Base-by-base conservation (phyloP, 2,888 invertebrate species). In the Ectemnius cavifrons region DNA sequence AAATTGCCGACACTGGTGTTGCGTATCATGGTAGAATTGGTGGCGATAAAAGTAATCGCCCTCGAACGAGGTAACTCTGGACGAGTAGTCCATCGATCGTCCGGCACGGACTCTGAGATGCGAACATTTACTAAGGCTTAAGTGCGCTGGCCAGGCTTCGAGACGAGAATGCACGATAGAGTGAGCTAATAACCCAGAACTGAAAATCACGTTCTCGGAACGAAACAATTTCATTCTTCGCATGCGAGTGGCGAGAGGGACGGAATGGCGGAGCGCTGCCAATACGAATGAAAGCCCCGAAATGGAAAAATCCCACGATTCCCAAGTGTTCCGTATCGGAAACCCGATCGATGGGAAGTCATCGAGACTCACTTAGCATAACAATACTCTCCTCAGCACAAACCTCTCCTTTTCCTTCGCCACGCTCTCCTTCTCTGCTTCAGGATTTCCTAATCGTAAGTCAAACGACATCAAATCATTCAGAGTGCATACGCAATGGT, bases 351-450 rank as follows among this genome's bases (percentile, higher is more conserved):
- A 82, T 82, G 78, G 71, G 63, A 80, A 80, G 78, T 82, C 78
- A 82, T 82, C 81, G 76, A 73, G 76, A 82, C 80, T 82, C 81
- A 60, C 80, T 82, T 82, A 82, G 82, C 81, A 82, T 82, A 82
- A 82, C 82, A 82, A 82, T 82, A 71, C 74, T 71, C 66, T 75
- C 72, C 63, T 70, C 78, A 77, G 71, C 78, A 70, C 64, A 70
- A 75, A 67, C 75, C 74, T 71, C 63, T 73, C 62, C 61, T 47
- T 16, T 13, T 27, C 58, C 8, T 16, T 18, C 23, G 20, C 63
- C 13, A 37, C 37, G 5, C 37, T 37, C 37, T 37, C 37, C 3
- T 37, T 37, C 11, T 37, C 37, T 6, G 37, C 37, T 37, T 37
- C 37, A 45, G 47, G 49, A 65, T 67, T 68, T 70, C 75, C 70